Evolutionary conservation across 2,113 vertebrate genomes (phyloP).

Genomic region (Ia io): DNA sequence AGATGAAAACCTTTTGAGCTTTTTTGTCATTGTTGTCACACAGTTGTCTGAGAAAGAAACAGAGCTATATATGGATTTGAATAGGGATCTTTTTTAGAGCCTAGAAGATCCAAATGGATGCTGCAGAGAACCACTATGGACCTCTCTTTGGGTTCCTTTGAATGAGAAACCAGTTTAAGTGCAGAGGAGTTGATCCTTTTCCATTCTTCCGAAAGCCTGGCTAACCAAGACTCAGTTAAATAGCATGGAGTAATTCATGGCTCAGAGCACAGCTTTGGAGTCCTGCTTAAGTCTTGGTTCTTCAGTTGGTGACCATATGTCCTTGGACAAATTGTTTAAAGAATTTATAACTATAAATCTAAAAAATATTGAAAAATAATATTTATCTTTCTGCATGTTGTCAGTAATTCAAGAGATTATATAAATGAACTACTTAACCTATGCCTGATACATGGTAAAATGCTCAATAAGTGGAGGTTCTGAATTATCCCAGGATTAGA

Average conservation of each 20-base stretch:
- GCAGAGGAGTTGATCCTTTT: not conserved
- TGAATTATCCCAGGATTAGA: not conserved
- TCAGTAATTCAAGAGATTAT: not conserved
- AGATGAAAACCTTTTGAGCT: not conserved
- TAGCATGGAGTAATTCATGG: too few species aligned
- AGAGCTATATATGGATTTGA: not conserved
- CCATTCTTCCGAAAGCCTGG: not conserved
- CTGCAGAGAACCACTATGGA: not conserved
- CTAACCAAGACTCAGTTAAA: not conserved
- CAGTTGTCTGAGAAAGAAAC: not conserved
- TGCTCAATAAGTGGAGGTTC: not conserved
- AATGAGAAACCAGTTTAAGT: not conserved
- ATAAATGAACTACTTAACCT: not conserved
- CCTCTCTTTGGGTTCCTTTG: not conserved
- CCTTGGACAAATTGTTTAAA: not conserved
- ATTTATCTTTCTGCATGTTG: not conserved
- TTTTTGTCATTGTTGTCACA: not conserved
- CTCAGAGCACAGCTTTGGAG: not conserved
- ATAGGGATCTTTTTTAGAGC: not conserved
- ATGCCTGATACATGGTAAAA: not conserved
- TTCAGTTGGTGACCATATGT: not conserved
- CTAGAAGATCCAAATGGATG: not conserved
- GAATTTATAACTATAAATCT: not conserved
- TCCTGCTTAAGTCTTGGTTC: not conserved
- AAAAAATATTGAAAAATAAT: not conserved